Evolutionary conservation across 2,113 vertebrate species (phyloP), one percentile per base, ranked within the genome.

Genomic region (Grammomys dolichurus): DNA sequence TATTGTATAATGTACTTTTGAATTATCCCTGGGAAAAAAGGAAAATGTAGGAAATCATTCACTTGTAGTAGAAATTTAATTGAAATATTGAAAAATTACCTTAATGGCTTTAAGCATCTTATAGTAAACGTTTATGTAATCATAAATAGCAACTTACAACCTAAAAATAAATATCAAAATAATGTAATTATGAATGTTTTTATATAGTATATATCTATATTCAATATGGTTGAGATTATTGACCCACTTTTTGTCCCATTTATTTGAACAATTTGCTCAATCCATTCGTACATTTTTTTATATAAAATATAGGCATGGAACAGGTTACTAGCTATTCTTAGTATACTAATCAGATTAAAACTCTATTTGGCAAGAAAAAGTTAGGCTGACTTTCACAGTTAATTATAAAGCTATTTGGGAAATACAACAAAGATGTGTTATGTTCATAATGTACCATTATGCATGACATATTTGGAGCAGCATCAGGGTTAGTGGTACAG

Each of bases 31-130:
- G 80, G 36, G 24, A 94, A 94, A 87, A 82, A 77, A 82, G 43
- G 80, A 93, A 94, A 67, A 87, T 93, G 82, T 90, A 90, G 36
- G 16, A 95, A 94, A 93, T 33, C 31, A 81, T 78, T 95, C 43
- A 70, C 51, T 91, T 33, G 69, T 76, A 91, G 13, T n/a, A 58
- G 17, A 31, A 87, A 67, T 96, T 46, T 54, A 85, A 96, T 70
- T 89, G 31, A 82, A 54, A 16, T 93, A n/a, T 73, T 91, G 87
- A 89, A 93, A 96, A 87, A 73, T 14, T 2, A 90, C 48, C 60
- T 75, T 77, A 89, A 69, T 73, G 24, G 70, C 12, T 85, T 93
- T 75, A 95, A 86, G 40, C 1, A 93, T 75, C 26, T 72, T 94
- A 87, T 95, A 67, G 87, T 91, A 80, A 84, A 91, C 10, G 22